Evolutionary conservation across 2,113 vertebrate genomes (phyloP).

Genomic region (Helogale parvula): DNA sequence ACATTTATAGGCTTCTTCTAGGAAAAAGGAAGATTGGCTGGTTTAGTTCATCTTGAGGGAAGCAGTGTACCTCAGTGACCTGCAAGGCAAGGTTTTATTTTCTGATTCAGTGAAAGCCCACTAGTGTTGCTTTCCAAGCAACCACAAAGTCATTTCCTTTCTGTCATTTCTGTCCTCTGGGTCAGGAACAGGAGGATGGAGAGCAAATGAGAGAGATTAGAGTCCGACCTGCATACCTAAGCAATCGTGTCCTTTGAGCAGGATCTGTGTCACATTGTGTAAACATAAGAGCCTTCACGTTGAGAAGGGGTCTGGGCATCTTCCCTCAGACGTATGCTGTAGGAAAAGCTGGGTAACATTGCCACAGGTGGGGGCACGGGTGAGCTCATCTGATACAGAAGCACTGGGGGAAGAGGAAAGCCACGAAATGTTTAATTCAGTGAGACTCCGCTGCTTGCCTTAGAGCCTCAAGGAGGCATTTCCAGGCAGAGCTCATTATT

Average conservation of each 20-base stretch:
- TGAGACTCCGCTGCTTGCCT: neutral
- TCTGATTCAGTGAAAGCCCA: constrained; percentile 36
- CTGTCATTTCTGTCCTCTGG: constrained; percentile 21
- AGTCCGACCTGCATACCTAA: constrained; percentile 51
- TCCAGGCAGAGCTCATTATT: neutral
- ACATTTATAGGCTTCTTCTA: neutral
- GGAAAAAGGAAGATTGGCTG: neutral
- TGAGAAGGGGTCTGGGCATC: neutral
- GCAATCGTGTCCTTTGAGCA: constrained; percentile 46
- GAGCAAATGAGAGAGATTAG: constrained; percentile 53
- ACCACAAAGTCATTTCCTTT: constrained; percentile 42
- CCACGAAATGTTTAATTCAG: neutral
- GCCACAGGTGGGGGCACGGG: constrained; percentile 40
- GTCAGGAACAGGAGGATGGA: neutral
- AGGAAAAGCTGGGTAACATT: neutral
- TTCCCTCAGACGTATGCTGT: neutral
- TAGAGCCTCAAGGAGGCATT: constrained; percentile 3
- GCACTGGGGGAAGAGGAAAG: neutral
- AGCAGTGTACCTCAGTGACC: neutral
- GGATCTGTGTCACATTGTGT: constrained; percentile 67
- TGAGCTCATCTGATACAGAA: neutral
- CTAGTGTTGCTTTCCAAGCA: constrained; percentile 36
- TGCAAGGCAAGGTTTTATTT: constrained; percentile 22
- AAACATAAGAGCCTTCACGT: constrained; percentile 10
- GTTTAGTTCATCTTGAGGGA: constrained; percentile 4